Percentiles rank a stretch among this genome's conserved stretches.
phyloP scores from a whole-genome alignment of 2,113 vertebrate species.

The Variabilichromis moorii region DNA sequence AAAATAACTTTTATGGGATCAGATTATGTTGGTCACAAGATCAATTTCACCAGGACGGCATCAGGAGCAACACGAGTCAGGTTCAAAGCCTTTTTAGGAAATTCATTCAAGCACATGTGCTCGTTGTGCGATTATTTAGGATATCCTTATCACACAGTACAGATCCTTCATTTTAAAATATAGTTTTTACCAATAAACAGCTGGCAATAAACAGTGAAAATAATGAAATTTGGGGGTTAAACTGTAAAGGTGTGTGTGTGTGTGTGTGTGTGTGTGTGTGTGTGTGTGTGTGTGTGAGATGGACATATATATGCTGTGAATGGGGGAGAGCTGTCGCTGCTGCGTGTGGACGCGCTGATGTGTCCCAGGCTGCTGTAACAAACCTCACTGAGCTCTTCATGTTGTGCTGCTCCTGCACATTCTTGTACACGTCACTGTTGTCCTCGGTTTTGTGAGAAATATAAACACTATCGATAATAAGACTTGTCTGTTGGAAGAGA shows the following conservation, averaged over 20 bases:
- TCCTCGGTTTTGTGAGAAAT: constrained; percentile 72
- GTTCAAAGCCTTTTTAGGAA: not conserved
- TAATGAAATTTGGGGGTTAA: not conserved
- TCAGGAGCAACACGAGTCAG: not conserved
- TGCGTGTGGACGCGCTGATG: not conserved
- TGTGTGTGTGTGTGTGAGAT: not conserved
- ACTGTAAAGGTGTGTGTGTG: not conserved
- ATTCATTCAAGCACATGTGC: not conserved
- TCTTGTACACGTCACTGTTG: constrained; percentile 71
- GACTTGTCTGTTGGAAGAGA: not conserved
- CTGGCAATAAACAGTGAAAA: not conserved
- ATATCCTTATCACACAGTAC: fast-evolving
- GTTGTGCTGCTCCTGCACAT: constrained; percentile 63
- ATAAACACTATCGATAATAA: constrained; percentile 44
- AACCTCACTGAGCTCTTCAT: constrained; percentile 65
- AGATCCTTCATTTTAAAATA: fast-evolving
- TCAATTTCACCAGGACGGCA: not conserved
- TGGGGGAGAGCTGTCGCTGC: not conserved
- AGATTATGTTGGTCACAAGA: not conserved
- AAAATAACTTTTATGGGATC: not conserved
- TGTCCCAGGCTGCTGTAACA: constrained; percentile 60
- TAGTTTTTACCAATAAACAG: not conserved
- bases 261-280: not conserved
- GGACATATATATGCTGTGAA: not conserved
- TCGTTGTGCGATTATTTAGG: not conserved